Evolutionary conservation across 2,113 vertebrate species (phyloP), one percentile per base, ranked within the genome.

Genomic region (Campylomormyrus tamandua): DNA sequence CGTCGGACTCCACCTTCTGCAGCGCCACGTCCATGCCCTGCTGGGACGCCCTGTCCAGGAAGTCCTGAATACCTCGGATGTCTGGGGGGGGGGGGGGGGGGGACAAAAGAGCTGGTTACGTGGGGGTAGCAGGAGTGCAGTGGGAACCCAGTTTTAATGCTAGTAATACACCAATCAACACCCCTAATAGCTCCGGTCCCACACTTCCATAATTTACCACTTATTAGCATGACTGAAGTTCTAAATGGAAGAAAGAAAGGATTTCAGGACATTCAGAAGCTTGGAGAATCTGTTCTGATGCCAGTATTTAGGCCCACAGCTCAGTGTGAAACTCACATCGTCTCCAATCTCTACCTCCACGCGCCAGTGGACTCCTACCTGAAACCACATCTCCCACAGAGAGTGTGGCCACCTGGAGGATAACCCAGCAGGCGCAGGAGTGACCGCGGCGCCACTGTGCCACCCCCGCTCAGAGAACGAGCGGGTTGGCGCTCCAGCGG

Each of bases 11-110:
- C 90, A 99, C 98, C 93, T 99, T 99, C 94, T 99, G 98, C 90
- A 99, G 96, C n/a, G 98, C 98, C 83, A 99, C 98, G 70, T 99
- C 98, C 98, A 99, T 99, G 89, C 98, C 98, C 91, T 99, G 98
- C 94, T 99, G 98, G 91, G 98, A 99, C 0, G 97, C 97, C 95
- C 95, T 97, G 95, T 99, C 98, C 94, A 99, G 94, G 94, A 99
- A 99, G 91, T 99, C 98, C 93, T 99, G 97, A 94, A 99, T 99
- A 89, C 98, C 98, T 88, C 98, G 97, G 92, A 99, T 99, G 96
- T 99, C 98, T 99, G 88, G 1, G 89, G 31, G 31, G 66, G 35
- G 24, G 87, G n/a, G n/a, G n/a, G n/a, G 0, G 42, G 19, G 88
- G 80, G 19, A 2, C 9, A 87, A n/a, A 15, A 31, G 13, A 90